Base-by-base conservation (phyloP, 2,888 invertebrate genomes). In the Melieria crassipennis region DNA sequence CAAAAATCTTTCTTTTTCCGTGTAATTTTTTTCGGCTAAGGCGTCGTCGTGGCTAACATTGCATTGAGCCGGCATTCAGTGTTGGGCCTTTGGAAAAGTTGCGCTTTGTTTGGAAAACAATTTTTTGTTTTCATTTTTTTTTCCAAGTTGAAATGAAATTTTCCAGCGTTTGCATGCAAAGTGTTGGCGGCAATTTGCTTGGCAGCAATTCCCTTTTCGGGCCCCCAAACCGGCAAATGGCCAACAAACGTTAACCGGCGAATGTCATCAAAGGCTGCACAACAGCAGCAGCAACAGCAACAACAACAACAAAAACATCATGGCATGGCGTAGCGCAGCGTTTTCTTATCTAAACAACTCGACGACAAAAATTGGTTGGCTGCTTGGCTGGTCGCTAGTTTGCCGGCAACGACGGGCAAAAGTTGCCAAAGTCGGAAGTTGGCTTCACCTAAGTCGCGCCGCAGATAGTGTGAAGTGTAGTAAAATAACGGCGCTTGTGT, bases 331-430 rank as follows among this genome's bases (percentile, higher is more conserved):
- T 16, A 58, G 67, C 61, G 60, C 56, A 57, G 63, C 68, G 71
- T 74, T 73, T 76, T 74, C 76, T 75, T 78, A 76, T 78, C 78
- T 77, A 73, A 78, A 76, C 75, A 73, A 69, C 64, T 71, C 75
- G 76, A 70, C 73, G 75, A 75, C 75, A 74, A 74, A 71, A 58
- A 70, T 65, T 60, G 60, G 60, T 52, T 52, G 60, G 30, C 58
- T 52, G 48, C 61, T 50, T 67, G 60, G 43, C 45, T 60, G 67
- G 61, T 67, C 60, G 42, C n/a, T 4, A 43, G 50, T 58, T 52
- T 52, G 60, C 1, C n/a, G 11, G 58, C 11, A 30, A 11, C 30
- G 43, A 6, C 43, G 30, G 42, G 58, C 10, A 13, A 30, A 43
- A 67, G 56, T 42, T 65, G 65, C 56, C 56, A 65, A 65, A 56